phyloP scores from a whole-genome alignment of 2,113 vertebrate species.

The Sinocyclocheilus maitianheensis region DNA sequence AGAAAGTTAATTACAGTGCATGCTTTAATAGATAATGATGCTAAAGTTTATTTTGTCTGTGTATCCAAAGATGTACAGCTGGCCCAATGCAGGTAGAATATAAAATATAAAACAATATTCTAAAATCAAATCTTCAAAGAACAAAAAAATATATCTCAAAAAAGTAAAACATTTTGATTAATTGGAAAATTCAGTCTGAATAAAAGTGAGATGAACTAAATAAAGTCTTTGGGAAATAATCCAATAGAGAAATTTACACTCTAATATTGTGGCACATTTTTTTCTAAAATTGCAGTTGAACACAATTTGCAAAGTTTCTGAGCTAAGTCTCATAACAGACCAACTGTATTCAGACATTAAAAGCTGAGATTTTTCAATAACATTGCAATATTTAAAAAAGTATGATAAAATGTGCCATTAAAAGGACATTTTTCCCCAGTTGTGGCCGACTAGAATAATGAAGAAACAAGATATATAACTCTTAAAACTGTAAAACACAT shows the following conservation, averaged over 20 bases:
- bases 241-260: not conserved
- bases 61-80: not conserved
- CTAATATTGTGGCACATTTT: not conserved
- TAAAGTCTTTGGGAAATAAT: not conserved
- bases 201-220: not conserved
- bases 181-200: not conserved
- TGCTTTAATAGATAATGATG: not conserved
- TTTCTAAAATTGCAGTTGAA: not conserved
- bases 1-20: not conserved
- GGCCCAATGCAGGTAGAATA: not conserved
- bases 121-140: not conserved
- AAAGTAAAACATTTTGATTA: not conserved
- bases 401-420: not conserved
- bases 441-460: not conserved
- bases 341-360: not conserved
- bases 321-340: not conserved
- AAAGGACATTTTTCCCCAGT: not conserved
- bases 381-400: not conserved
- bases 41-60: slow-evolving; percentile 9
- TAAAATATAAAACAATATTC: not conserved
- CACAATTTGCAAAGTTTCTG: too few relatives aligned
- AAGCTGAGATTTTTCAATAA: not conserved
- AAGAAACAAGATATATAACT: not conserved
- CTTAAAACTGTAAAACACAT: not conserved
- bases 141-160: not conserved